Base-by-base conservation (phyloP, 2,888 invertebrate species). In the Eutolmus rufibarbis region DNA sequence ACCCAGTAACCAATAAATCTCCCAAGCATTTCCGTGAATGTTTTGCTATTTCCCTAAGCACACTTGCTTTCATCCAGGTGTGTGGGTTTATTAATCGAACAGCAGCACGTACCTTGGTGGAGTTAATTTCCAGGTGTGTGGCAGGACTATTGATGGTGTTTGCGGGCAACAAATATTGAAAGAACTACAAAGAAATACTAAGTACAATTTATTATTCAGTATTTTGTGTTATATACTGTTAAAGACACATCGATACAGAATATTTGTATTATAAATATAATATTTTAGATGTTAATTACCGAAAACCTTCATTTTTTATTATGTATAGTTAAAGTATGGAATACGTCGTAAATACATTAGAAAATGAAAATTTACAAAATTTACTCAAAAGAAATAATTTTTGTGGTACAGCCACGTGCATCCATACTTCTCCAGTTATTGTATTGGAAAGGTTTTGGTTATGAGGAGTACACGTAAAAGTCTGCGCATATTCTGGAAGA, bases 1-100 rank as follows among this genome's bases (percentile, higher is more conserved):
- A 46, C 81, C 23, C 16, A 40, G 81, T 51, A 51, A 51, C 51
- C 81, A 46, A 81, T 81, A 81, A 81, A 81, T 81, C 81, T 81
- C 46, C 31, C 81, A 56, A 81, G 31, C 81, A 31, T 81, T 81
- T 56, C 28, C 28, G 23, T 46, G 34, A 56, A 81, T 31, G 46
- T 23, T 81, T 81, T 81, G 31, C 34, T 46, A 81, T 81, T 81
- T 81, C 81, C 81, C 51, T 81, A n/a, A 34, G 37, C 37, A 34
- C 37, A 66, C 19, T 28, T 19, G 66, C 28, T 28, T 51, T 51
- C 2, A 66, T 66, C 19, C 66, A 66, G 66, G 66, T 23, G 66
- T 66, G 28, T 66, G 66, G 66, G 66, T 66, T 23, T 66, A 66
- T 66, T 66, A 66, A 66, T 66, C 66, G 12, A 23, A 14, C 66